Evolutionary conservation across 2,797 vertebrate species (phyloP).

Genomic region (Coendou prehensilis): DNA sequence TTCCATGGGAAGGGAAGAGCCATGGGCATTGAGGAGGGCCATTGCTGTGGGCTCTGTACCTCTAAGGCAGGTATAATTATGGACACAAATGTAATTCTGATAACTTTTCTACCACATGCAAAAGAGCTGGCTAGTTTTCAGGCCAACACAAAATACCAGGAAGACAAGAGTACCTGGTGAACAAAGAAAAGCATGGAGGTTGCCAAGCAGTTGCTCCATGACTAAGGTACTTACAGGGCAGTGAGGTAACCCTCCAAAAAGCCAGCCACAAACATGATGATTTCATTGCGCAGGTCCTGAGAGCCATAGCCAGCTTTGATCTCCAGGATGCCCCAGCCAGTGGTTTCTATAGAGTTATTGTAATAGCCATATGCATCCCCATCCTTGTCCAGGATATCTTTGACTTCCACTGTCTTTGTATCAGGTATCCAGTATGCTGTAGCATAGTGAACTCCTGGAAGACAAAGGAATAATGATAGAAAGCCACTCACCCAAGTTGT

Average conservation of each 20-base stretch:
- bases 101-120: neutral
- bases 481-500: neutral
- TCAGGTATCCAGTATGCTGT: conserved; percentile 92
- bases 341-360: conserved; percentile 91
- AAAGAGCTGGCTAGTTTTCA: neutral
- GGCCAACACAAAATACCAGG: neutral
- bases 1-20: neutral
- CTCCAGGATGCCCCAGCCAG: conserved; percentile 95
- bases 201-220: neutral
- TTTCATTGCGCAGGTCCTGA: conserved; percentile 89
- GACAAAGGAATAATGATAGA: neutral
- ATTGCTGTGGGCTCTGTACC: neutral
- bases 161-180: neutral
- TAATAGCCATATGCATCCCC: conserved; percentile 95
- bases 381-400: conserved; percentile 89
- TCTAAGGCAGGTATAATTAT: neutral
- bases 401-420: conserved; percentile 89
- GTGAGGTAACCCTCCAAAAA: conserved; percentile 96
- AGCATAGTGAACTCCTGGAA: conserved; percentile 88
- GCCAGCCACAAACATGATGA: conserved; percentile 94
- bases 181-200: neutral
- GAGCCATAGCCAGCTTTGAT: conserved; percentile 93
- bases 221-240: conserved; percentile 91
- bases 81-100: neutral
- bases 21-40: neutral